Base-by-base conservation (phyloP, 2,113 vertebrate genomes). In the Promerops cafer region DNA sequence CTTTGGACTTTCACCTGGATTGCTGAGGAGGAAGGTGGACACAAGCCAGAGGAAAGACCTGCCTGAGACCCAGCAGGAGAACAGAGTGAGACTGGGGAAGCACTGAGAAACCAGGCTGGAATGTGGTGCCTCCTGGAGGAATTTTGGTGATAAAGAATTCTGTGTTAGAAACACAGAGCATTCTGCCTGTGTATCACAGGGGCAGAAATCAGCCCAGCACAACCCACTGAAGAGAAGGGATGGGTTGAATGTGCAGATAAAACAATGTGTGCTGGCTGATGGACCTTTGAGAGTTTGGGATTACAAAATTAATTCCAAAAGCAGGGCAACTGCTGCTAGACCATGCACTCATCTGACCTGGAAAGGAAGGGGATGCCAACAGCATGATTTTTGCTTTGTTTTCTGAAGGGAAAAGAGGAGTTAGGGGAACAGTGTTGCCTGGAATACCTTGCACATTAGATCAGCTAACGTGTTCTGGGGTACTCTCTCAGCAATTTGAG, bases 41-140 rank as follows among this genome's bases (percentile, higher is more conserved):
- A 9, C 3, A 2, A 19, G 9, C 4, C 28, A 22, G 8, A 7
- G 10, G 27, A 39, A 18, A 14, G 19, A 37, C 20, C n/a, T 60
- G 23, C 20, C 24, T 27, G 28, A 65, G 14, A 23, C 19, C 53
- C 2, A 8, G 53, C 26, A 47, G 37, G 10, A 45, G 30, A 50
- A 4, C 30, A 49, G 19, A 2, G 2, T 8, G 35, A 35, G 54
- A 1, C 37, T 4, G 0, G 2, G n/a, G 30, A 16, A 61, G 16
- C 18, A 3, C 45, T 2, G 8, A 44, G 53, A 69, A 65, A 18
- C 28, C 11, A 26, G 63, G 19, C 52, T 44, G 37, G 33, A 44
- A 56, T 26, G 17, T 1, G 9, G 35, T 31, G 42, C 12, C 13
- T 42, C n/a, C 50, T 10, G 30, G 28, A 33, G 17, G 40, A 15